Conservation (phyloP, 2,888 invertebrate species). For the Pseudanteris insignis region DNA sequence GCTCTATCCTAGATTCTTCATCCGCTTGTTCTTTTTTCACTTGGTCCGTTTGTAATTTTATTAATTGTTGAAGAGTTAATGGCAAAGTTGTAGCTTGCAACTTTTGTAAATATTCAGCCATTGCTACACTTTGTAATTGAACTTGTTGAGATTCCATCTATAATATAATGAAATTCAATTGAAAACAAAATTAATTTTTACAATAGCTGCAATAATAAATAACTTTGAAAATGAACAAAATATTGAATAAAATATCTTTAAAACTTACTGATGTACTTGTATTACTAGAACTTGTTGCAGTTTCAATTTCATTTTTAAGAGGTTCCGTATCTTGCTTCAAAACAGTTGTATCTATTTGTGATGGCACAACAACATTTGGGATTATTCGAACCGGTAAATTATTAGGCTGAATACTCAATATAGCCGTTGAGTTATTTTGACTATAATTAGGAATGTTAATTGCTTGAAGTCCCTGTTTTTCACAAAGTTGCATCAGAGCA, state of each 20-base stretch:
- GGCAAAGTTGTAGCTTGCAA: slow-evolving; percentile 61
- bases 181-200: too few relatives aligned
- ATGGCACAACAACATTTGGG: slow-evolving; percentile 58
- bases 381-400: slow-evolving; percentile 58
- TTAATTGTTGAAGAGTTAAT: slow-evolving; percentile 61
- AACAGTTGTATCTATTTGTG: slow-evolving; percentile 49
- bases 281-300: slow-evolving; percentile 43
- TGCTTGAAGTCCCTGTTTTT: slow-evolving; percentile 59
- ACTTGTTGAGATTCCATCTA: slow-evolving; percentile 56
- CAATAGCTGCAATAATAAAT: too few relatives aligned
- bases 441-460: slow-evolving; percentile 63
- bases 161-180: too few relatives aligned
- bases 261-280: slow-evolving; percentile 41
- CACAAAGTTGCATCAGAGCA: slow-evolving; percentile 59
- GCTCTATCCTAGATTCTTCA: slow-evolving; percentile 55
- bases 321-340: slow-evolving; percentile 49
- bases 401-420: slow-evolving; percentile 57
- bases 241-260: too few relatives aligned
- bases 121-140: slow-evolving; percentile 60
- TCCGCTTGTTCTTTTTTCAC: slow-evolving; percentile 58
- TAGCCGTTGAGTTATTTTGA: slow-evolving; percentile 56
- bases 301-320: slow-evolving; percentile 46
- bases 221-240: too few relatives aligned
- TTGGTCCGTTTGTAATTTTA: slow-evolving; percentile 61
- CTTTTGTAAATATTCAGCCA: slow-evolving; percentile 65